Evolutionary conservation across 2,113 vertebrate species (phyloP), one percentile per base, ranked within the genome.

Genomic region (Meriones unguiculatus): DNA sequence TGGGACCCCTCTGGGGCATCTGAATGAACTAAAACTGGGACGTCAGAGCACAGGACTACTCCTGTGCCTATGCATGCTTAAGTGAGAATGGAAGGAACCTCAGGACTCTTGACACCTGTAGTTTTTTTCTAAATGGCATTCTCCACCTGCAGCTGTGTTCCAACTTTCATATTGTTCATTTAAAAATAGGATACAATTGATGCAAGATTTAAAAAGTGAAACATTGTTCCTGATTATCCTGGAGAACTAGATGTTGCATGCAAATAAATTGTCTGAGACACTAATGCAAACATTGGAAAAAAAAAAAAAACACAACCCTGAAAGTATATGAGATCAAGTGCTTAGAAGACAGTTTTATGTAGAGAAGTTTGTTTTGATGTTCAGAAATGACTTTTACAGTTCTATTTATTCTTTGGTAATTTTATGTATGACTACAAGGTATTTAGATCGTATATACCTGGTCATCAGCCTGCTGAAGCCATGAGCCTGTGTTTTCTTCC

Each of bases 131-230:
- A 80, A 89, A 64, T 38, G 57, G 1, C 1, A 41, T 77, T 69
- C 22, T 77, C 8, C 7, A 76, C n/a, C 32, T 41, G 9, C 32
- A n/a, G 46, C 10, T 5, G 18, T 12, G 52, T 35, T 15, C 13
- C 32, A 65, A 2, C 86, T 87, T 97, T 94, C 20, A 35, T 9
- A 11, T 72, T 86, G 11, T 84, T 91, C 92, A 82, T 77, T 94
- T 91, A 73, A 13, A 38, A 87, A 54, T 93, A 82, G 62, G n/a
- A 91, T 89, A 88, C 0, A 86, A 24, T n/a, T 84, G 41, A 46
- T 86, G 28, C 22, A 73, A 64, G 75, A 82, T 89, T 84, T 32
- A 46, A 87, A 87, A 67, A 89, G 70, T 87, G 30, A 95, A 94
- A 78, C 8, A 86, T 35, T 81, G 1, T 85, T 46, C 54, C 8